Evolutionary conservation across 2,888 invertebrate genomes (phyloP).

Genomic region (Priapulus caudatus): DNA sequence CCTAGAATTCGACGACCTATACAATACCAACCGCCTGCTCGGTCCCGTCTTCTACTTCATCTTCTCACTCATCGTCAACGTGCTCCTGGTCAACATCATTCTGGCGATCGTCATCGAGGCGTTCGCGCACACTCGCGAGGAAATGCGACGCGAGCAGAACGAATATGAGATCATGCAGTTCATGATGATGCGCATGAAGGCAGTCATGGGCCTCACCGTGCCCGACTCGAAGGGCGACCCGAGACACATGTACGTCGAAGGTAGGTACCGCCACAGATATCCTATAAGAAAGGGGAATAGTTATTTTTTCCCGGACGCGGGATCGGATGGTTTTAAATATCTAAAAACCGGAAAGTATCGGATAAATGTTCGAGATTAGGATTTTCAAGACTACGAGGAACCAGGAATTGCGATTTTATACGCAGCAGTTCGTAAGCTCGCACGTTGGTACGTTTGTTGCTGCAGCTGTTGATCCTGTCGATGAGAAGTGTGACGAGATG

Average conservation of each 20-base stretch:
- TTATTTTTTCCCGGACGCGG: too few species aligned
- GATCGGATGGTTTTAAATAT: too few species aligned
- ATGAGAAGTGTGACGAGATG: not conserved
- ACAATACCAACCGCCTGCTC: not conserved
- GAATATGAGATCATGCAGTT: not conserved
- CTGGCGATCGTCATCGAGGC: not conserved
- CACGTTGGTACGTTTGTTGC: too few species aligned
- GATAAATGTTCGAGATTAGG: too few species aligned
- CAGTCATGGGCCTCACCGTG: not conserved
- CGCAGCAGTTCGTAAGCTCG: too few species aligned
- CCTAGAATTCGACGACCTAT: too few species aligned
- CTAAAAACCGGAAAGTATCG: too few species aligned
- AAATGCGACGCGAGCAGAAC: not conserved
- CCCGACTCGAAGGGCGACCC: not conserved
- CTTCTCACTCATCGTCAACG: not conserved
- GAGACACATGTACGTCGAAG: not conserved
- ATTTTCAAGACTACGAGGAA: too few species aligned
- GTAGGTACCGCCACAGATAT: too few species aligned
- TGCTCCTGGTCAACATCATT: not conserved
- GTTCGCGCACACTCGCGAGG: not conserved
- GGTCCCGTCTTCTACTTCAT: slow-evolving; percentile 1
- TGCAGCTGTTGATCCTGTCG: slow-evolving; percentile 1
- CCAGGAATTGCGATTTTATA: too few species aligned
- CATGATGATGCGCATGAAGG: not conserved
- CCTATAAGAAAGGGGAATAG: too few species aligned